These are phyloP conservation scores for zebrafish (Danio rerio) DNA, from an alignment of 2,113 vertebrate species.

Conservation along the genomic window DNA sequence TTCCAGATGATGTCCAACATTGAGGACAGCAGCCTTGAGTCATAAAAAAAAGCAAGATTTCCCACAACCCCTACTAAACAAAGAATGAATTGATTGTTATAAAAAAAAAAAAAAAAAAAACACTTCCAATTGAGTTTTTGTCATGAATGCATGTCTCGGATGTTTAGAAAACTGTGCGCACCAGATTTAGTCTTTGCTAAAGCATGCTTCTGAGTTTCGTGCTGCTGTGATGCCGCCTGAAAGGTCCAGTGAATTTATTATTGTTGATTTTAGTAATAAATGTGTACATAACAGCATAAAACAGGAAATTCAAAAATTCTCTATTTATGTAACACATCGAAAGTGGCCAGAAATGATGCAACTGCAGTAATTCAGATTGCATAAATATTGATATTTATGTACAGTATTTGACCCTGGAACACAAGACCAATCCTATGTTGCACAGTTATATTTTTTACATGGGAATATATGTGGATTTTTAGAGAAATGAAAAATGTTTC, in stretches of 20 bases:
- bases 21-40: constrained; percentile 29
- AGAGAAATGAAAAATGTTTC: no score
- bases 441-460: no score
- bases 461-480: no score
- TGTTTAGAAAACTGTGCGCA: neutral
- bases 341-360: neutral
- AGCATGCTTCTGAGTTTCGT: neutral
- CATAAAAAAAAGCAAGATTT: constrained; percentile 11
- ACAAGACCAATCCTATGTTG: no score
- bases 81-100: neutral
- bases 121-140: neutral
- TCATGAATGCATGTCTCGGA: neutral
- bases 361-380: neutral
- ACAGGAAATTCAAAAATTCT: neutral
- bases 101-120: neutral
- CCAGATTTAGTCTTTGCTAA: neutral
- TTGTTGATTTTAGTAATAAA: neutral
- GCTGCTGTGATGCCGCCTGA: neutral
- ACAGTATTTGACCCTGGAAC: no score
- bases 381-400: neutral
- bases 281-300: neutral
- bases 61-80: constrained; percentile 14
- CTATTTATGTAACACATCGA: neutral
- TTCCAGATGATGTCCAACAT: constrained; percentile 37
- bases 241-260: neutral